phyloP scores from a whole-genome alignment of 1,140 invertebrate species.

The Pogonognathellus flavescens region DNA sequence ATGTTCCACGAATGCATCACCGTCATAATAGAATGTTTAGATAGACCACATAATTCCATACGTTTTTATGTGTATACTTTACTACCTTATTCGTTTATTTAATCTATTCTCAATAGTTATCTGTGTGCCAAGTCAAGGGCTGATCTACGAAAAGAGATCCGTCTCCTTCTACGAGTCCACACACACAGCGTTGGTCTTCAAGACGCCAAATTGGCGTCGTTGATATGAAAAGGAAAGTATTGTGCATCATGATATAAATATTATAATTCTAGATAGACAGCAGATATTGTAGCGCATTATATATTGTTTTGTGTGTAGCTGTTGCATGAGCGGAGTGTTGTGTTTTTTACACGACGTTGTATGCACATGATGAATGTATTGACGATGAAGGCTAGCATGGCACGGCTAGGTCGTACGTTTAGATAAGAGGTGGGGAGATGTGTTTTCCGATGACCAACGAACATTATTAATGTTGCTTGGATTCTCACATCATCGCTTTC shows the following conservation, averaged over 20 bases:
- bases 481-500: constrained; percentile 49
- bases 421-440: constrained; percentile 33
- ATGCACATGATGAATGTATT: neutral
- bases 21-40: too few species aligned
- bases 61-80: too few species aligned
- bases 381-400: neutral
- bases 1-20: too few species aligned
- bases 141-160: too few species aligned
- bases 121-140: neutral
- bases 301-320: neutral
- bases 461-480: constrained; percentile 39
- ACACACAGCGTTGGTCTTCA: neutral
- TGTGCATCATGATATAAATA: constrained; percentile 45
- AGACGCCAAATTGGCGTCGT: constrained; percentile 12
- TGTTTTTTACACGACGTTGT: too few species aligned
- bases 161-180: neutral
- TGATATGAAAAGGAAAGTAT: constrained; percentile 43
- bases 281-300: neutral
- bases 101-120: too few species aligned
- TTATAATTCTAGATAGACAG: constrained; percentile 33
- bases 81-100: too few species aligned
- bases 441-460: constrained; percentile 41
- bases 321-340: neutral
- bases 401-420: neutral
- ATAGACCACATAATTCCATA: too few species aligned